Percentiles rank a stretch among this genome's conserved stretches.
Evolutionary conservation across 2,113 vertebrate genomes (phyloP).

Genomic region (Herpailurus yagouaroundi): DNA sequence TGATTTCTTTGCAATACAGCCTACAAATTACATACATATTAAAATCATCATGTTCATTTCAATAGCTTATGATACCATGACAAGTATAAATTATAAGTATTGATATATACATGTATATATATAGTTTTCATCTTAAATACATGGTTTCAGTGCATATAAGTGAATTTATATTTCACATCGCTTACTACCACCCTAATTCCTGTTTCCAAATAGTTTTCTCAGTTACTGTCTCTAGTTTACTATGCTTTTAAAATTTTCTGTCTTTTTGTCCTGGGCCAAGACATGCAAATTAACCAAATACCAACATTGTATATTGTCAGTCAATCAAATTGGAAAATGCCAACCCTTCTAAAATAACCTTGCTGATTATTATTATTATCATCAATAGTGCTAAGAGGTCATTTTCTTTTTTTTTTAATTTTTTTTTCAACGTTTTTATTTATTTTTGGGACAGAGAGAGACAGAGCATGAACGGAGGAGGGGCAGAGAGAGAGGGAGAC

Average conservation of each 20-base stretch:
- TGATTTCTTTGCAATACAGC: conserved; percentile 25
- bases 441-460: no score
- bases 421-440: no score
- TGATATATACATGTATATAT: neutral
- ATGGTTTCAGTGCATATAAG: neutral
- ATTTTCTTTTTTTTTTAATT: no score
- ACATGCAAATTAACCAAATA: neutral
- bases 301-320: neutral
- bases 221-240: neutral
- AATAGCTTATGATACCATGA: neutral
- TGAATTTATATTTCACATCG: neutral
- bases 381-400: neutral
- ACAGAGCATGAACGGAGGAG: no score
- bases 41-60: neutral
- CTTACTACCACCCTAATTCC: neutral
- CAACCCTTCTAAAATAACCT: neutral
- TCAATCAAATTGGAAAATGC: neutral
- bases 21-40: conserved; percentile 5
- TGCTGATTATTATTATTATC: neutral
- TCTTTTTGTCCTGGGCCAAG: neutral
- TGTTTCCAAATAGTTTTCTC: neutral
- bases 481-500: no score
- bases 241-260: neutral
- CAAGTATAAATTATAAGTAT: neutral
- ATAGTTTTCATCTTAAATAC: neutral